These are phyloP conservation scores for Platichthys flesus DNA, from an alignment of 2,113 vertebrate species.

Conservation along the genomic window DNA sequence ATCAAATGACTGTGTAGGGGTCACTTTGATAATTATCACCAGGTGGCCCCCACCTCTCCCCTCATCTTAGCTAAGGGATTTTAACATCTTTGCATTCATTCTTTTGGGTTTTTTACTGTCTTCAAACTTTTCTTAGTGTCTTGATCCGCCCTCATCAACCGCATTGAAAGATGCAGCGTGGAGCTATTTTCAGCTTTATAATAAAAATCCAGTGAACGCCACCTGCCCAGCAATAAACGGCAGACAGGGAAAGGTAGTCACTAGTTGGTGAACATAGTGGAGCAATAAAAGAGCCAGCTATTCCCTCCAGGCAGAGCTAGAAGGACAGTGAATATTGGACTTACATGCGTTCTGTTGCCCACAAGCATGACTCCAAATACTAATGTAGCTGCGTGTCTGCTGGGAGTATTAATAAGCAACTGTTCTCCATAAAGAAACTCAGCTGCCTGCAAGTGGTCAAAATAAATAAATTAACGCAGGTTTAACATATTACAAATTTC, in stretches of 20 bases:
- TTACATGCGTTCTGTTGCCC: background rate
- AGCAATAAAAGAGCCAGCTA: slow-evolving; percentile 2
- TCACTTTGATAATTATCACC: no score
- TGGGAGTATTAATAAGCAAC: slow-evolving; percentile 1
- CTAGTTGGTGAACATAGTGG: background rate
- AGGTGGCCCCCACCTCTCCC: background rate
- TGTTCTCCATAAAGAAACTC: background rate
- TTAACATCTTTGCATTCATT: background rate
- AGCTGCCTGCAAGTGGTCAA: background rate
- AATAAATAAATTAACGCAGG: background rate
- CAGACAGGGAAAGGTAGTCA: slow-evolving; percentile 1
- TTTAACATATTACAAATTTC: background rate
- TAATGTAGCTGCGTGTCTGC: background rate
- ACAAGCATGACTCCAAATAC: background rate
- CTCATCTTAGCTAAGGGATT: background rate
- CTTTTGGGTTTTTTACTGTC: background rate
- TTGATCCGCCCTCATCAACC: background rate
- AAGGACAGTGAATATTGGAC: background rate
- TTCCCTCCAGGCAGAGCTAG: background rate
- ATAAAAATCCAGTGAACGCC: background rate
- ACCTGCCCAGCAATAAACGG: slow-evolving; percentile 8
- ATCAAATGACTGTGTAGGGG: no score
- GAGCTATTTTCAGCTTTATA: background rate
- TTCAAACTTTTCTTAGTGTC: background rate
- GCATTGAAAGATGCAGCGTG: slow-evolving; percentile 3